Base-by-base conservation (phyloP, 1,140 invertebrate genomes). In the Ectropis grisescens region DNA sequence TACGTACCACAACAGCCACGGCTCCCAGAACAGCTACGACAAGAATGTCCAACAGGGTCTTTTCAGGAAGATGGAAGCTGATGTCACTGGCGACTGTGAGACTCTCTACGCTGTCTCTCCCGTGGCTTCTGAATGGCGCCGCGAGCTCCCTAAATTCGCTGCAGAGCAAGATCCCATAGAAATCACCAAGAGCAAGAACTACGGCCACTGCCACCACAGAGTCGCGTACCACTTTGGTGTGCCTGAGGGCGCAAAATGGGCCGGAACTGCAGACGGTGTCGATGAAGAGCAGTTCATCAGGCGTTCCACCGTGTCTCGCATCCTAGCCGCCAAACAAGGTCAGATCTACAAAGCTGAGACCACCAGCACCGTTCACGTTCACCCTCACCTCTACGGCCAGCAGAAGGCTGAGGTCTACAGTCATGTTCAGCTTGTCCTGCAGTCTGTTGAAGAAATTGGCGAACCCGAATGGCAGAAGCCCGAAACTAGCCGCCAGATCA, bases 61-160 rank as follows among this genome's bases (percentile, higher is more conserved):
- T 9, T 91, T 84, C 70, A 87, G 82, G 37, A 85, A 85, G 16
- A 87, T 90, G 86, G 90, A 92, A 69, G 84, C 87, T 39, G 85
- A 88, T 3, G 84, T 91, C 12, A 85, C 84, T 46, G 90, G 90
- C 27, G 84, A 85, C 57, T 89, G 87, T 51, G 87, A 90, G 58
- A 89, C 88, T 6, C 38, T 85, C 0, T 91, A 91, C 64, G 85
- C 89, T 12, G 84, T 91, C 5, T 79, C 82, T 9, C 85, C 84
- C 1, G 64, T 89, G 14, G 70, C 85, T 2, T 58, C 85, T 11
- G 82, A 85, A 39, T 59, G 84, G 48, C 54, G 82, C 29, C 84
- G 84, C 2, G 71, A 86, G 54, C 66, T 88, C 1, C 86, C 87
- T 2, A 41, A 52, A 1, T 62, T 84, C 13, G 71, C 74, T 0